Base-by-base conservation (phyloP, 2,888 invertebrate genomes). In the Hipparchia sbordonii region DNA sequence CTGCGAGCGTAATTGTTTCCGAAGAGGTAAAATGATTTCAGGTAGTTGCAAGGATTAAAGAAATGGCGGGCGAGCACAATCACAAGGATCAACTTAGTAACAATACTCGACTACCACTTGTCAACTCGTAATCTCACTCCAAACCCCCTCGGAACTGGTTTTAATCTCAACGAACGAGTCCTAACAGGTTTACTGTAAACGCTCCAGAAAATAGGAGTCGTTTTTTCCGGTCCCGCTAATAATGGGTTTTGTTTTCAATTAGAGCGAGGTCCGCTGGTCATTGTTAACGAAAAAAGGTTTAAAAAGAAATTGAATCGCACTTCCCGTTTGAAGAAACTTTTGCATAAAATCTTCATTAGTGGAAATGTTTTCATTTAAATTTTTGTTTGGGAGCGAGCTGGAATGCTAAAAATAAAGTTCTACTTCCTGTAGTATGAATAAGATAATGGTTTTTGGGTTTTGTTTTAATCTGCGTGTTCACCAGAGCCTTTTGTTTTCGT, bases 121-220 rank as follows among this genome's bases (percentile, higher is more conserved):
- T 86, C 86, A 84, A 80, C 81, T 82, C 76, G 82, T 87, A 87
- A 88, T 89, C 87, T 84, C 81, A 72, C 82, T 82, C 71, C 72
- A 72, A 76, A 73, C 51, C 76, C 74, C 72, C 76, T 74, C 72
- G 71, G 76, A 74, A 72, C 74, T 59, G 74, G 77, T 76, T 76
- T 73, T 77, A 77, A 77, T 77, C 78, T 76, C 79, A 76, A 78
- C 79, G 80, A 79, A 78, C 80, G 77, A 72, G 80, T 75, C 77
- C 78, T 77, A 79, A 80, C 80, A 77, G 80, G 80, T 81, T 81
- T 80, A 81, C 77, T 78, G 78, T 78, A 74, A 77, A 76, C 76
- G 78, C 76, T 75, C 74, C 75, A 66, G 76, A 73, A 77, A 78
- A 78, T 70, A 76, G 77, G 76, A 74, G 78, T 74, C 79, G 79